Evolutionary conservation across 1,140 invertebrate species (phyloP), one percentile per base, ranked within the genome.

Genomic region (Scaptomyza hsui): DNA sequence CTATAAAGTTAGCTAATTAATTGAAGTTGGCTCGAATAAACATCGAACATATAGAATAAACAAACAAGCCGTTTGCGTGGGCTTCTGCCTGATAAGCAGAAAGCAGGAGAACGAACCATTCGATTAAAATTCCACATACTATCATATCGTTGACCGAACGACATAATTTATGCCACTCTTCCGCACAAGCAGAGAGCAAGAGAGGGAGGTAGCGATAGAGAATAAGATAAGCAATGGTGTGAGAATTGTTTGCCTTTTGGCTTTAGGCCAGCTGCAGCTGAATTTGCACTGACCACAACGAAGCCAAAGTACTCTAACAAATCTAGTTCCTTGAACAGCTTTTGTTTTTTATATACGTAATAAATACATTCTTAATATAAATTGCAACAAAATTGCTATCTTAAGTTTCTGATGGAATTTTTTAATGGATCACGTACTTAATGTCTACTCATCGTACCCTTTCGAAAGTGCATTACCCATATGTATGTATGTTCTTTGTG

Each of bases 81-180:
- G 41, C 2, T 45, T 42, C 35, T 13, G 19, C 19, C 59, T 64
- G 60, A 52, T 53, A 72, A 75, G 37, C 13, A 42, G 19, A 1
- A 18, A 19, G n/a, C 19, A 26, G 21, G 7, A 29, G 39, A 18
- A 42, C 13, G 13, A 24, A 1, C n/a, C 21, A 4, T 19, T 9
- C 24, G 15, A 73, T 55, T 59, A 57, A 56, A 53, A 75, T 79
- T 65, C 60, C 76, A 41, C 19, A 53, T 55, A 29, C 6, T 29
- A 55, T 42, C 52, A 42, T 68, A 81, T 55, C 68, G 52, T 19
- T 49, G 63, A 39, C 21, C 63, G 15, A 21, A 35, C 7, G 35
- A 6, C 78, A 68, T 81, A 77, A 77, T 77, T 82, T 82, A 82
- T 82, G 74, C 44, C 71, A 35, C 49, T 76, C 61, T 80, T 80